Evolutionary conservation across 2,797 vertebrate species (phyloP), one percentile per base, ranked within the genome.

Genomic region (Salmo trutta): DNA sequence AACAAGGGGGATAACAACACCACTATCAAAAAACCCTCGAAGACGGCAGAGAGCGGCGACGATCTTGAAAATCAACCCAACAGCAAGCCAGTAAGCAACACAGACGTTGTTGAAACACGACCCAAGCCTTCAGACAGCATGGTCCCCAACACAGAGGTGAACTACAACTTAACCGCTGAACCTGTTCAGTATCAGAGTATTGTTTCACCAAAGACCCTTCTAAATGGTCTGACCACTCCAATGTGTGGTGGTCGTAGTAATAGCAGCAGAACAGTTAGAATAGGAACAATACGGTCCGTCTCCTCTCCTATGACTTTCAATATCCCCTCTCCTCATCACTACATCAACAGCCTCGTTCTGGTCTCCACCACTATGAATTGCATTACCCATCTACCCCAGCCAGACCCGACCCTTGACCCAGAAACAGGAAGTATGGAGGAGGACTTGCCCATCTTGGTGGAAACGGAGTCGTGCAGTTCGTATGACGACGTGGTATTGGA

Each of bases 341-440:
- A 71, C 36, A 16, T 4, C 1, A 75, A 85, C 12, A 87, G 84
- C 29, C 87, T 95, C 19, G 87, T 96, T 76, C 91, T 96, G 12
- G 91, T 96, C 74, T 92, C 95, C 14, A 96, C 95, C 0, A 95
- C 93, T 12, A 27, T 96, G 73, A 84, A 90, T 79, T 89, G 90
- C n/a, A 77, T 95, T 24, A 93, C 89, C 74, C 76, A 84, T 21
- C 59, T 84, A 24, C 93, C 92, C 77, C 86, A 64, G 3, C 77
- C 24, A 12, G 87, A 85, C 75, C 90, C 85, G 69, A 79, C 68
- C 24, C 24, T 24, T 24, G 24, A 24, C 24, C 91, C 87, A 7
- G 85, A 92, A 75, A 81, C 85, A 73, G 83, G 78, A 36, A 88
- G 90, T 19, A 89, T 87, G 88, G 92, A 92, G 33, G 95, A 94